Evolutionary conservation across 2,888 invertebrate species (phyloP).

Genomic region (Scaptomyza caliginosa): DNA sequence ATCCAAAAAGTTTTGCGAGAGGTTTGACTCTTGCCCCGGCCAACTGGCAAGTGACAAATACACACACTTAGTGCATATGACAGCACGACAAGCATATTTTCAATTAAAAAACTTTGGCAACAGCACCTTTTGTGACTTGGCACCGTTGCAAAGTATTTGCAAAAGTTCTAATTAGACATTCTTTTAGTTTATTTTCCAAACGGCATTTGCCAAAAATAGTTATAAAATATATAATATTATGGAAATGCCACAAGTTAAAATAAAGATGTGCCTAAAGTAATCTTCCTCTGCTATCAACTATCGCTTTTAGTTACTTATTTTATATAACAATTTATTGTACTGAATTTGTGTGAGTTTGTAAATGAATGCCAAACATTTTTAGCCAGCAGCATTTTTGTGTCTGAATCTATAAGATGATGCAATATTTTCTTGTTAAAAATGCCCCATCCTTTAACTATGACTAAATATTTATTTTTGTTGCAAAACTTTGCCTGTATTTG

Average conservation of each 20-base stretch:
- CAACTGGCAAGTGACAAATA: neutral
- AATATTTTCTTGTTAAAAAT: conserved; percentile 52
- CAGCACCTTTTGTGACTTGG: conserved; percentile 38
- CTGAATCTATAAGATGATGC: conserved; percentile 61
- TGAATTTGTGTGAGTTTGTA: conserved; percentile 68
- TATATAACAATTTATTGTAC: too few species aligned
- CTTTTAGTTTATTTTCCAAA: conserved; percentile 11
- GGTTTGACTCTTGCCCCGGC: conserved; percentile 4
- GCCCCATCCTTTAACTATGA: neutral
- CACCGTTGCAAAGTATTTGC: conserved; percentile 6
- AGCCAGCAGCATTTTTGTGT: conserved; percentile 64
- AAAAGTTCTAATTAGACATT: conserved; percentile 47
- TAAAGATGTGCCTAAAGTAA: conserved; percentile 3
- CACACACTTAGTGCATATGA: conserved; percentile 33
- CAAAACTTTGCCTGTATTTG: conserved; percentile 46
- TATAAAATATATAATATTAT: neutral
- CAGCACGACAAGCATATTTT: conserved; percentile 40
- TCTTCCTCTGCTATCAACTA: too few species aligned
- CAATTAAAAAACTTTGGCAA: conserved; percentile 56
- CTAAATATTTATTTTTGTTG: conserved; percentile 27
- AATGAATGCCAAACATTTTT: conserved; percentile 70
- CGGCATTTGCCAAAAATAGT: neutral
- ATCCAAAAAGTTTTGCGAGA: conserved; percentile 38
- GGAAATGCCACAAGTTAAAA: neutral
- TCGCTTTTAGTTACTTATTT: too few species aligned